Base-by-base conservation (phyloP, 2,888 invertebrate species). In the Eilema depressum region DNA sequence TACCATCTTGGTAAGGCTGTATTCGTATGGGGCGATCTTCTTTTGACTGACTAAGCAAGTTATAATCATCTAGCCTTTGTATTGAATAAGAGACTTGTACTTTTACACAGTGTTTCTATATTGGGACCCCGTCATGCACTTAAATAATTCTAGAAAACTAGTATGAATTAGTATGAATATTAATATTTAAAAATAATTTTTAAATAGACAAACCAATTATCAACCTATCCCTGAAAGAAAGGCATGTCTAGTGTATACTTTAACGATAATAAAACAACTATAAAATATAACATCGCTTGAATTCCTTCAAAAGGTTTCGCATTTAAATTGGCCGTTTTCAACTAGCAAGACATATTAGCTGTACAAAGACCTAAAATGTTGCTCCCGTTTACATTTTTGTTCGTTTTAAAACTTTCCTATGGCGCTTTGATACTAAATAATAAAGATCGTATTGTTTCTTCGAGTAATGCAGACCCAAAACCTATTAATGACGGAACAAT, bases 401-500 rank as follows among this genome's bases (percentile, higher is more conserved):
- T 68, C 12, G 1, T 26, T 33, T 10, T 63, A 14, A 63, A 63
- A 37, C 23, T 33, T 56, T 26, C 37, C 3, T 56, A 25, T 63
- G n/a, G 62, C 0, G 57, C 57, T 12, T 41, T 25, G 1, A 63
- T 68, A 47, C 11, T 26, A 17, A 37, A 17, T 0, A 28, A 60
- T 59, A n/a, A 25, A 7, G 23, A 37, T 5, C 3, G 25, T 2
- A 26, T 20, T 28, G 11, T 0, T 4, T 41, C 3, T n/a, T 17
- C 28, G 11, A 11, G 25, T 5, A 23, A 1, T 53, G 10, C 41
- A 47, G 0, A 1, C 14, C 67, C 23, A n/a, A 17, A 62, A 8
- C 23, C 23, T 12, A 3, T 75, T 4, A 78, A 85, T 68, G 1
- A 5, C 12, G 75, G 73, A 3, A 7, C 23, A 0, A 1, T 57